Conservation (phyloP, 1,140 invertebrate species). For the Drosophila jambulina region DNA sequence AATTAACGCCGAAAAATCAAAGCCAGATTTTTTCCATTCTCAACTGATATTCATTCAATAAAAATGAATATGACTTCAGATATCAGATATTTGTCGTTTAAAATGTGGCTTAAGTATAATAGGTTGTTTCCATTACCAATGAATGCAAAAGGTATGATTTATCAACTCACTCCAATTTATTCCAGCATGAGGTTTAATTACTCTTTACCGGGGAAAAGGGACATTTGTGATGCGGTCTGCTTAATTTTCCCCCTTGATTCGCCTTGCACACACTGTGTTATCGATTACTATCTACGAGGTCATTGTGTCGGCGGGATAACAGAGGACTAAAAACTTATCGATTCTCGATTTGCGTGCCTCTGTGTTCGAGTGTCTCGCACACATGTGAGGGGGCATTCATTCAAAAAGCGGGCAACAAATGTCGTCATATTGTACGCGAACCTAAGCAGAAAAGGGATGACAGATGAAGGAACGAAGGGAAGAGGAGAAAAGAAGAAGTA, state of each 20-base stretch:
- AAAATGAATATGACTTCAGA: no score
- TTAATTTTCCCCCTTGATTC: conserved; percentile 8
- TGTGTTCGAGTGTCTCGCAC: conserved; percentile 7
- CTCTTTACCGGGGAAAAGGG: neutral
- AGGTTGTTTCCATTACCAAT: neutral
- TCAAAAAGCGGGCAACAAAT: conserved; percentile 58
- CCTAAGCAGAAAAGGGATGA: conserved; percentile 5
- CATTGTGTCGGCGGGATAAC: conserved; percentile 31
- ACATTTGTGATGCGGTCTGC: neutral
- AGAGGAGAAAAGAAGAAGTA: neutral
- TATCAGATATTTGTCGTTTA: no score
- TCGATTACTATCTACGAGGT: conserved; percentile 42
- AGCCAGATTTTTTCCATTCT: no score
- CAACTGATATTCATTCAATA: no score
- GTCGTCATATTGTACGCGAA: conserved; percentile 45
- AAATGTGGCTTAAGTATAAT: no score
- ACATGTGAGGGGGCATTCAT: conserved; percentile 57
- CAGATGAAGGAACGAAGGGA: neutral
- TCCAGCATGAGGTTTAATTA: conserved; percentile 3
- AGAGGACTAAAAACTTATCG: conserved; percentile 48
- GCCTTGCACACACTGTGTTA: conserved; percentile 2
- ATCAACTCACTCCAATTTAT: neutral
- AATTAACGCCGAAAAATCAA: no score
- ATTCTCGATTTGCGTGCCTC: conserved; percentile 63
- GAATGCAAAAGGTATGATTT: neutral